phyloP scores from a whole-genome alignment of 2,888 invertebrate species.

The Mimas tiliae region DNA sequence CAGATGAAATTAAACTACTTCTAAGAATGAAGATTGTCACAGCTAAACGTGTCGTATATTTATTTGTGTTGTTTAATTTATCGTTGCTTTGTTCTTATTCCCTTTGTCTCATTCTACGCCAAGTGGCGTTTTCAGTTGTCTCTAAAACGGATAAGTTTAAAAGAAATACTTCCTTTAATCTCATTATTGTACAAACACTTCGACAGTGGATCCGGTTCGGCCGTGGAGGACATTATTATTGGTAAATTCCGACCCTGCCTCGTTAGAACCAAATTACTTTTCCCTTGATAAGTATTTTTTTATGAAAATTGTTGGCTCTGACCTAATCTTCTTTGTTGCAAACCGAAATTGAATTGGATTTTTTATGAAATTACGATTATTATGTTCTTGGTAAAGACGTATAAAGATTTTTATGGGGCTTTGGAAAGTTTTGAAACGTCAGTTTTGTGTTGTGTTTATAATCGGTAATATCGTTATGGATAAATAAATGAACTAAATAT shows the following conservation, averaged over 20 bases:
- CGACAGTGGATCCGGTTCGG: conserved; percentile 45
- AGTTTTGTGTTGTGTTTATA: not conserved
- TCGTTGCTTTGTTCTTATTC: conserved; percentile 56
- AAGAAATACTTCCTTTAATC: conserved; percentile 62
- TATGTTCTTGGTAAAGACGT: not conserved
- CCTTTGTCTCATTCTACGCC: conserved; percentile 60
- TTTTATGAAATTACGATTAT: conserved; percentile 44
- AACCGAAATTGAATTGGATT: conserved; percentile 47
- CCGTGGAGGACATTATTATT: conserved; percentile 52
- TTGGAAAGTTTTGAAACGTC: conserved; percentile 1
- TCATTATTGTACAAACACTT: conserved; percentile 59
- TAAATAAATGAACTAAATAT: too few species aligned
- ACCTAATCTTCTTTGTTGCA: conserved; percentile 39
- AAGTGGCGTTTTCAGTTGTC: conserved; percentile 48
- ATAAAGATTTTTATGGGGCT: not conserved
- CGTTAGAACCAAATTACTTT: conserved; percentile 49
- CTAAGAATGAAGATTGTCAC: conserved; percentile 52
- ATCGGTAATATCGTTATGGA: not conserved
- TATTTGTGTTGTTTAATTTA: conserved; percentile 68
- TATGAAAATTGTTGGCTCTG: conserved; percentile 43
- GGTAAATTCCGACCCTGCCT: conserved; percentile 39
- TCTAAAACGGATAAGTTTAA: conserved; percentile 61
- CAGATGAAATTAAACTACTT: not conserved
- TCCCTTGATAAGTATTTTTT: conserved; percentile 47
- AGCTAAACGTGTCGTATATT: conserved; percentile 58